Evolutionary conservation across 2,888 invertebrate species (phyloP), one percentile per base, ranked within the genome.

Genomic region (Nysson spinosus): DNA sequence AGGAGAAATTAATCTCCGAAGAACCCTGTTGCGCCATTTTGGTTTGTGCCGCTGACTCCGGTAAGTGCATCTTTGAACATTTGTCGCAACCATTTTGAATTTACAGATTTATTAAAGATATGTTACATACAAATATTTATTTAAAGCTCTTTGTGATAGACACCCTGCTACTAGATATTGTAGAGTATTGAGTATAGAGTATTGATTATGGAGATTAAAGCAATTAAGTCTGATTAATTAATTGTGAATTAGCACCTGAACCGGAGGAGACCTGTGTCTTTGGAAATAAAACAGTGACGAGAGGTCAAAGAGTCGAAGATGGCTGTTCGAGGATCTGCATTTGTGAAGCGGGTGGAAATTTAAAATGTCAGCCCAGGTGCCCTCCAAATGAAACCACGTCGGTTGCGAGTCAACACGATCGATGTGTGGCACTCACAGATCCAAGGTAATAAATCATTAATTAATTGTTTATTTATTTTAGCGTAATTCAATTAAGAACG

Each of bases 341-440:
- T 34, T 97, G 96, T 80, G 92, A 93, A 68, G 90, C 90, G 5
- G 92, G 90, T 47, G 95, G 95, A 20, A 87, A 91, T 62, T 90
- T 95, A 66, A 91, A 91, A n/a, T 95, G 95, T 78, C 90, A 91
- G 60, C 92, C 94, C 4, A 91, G 93, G 90, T 93, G 87, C 80
- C 84, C 80, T 11, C 83, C 84, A 6, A 86, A 86, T 52, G 85
- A 86, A 35, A 83, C 83, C 0, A 76, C 74, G 4, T 78, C 84
- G 2, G 75, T 72, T 1, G 71, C 78, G 12, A 85, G 87, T 17
- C 87, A 87, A 16, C 90, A 90, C 20, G 95, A 95, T 57, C 92
- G 93, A 80, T 96, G 96, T 83, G 93, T 96, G 35, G 92, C 93
- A 77, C 91, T 96, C 0, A 92, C 93, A 69, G 95, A 96, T 85